Conservation (phyloP, 1,140 invertebrate species). For the Coenobita brevimanus region DNA sequence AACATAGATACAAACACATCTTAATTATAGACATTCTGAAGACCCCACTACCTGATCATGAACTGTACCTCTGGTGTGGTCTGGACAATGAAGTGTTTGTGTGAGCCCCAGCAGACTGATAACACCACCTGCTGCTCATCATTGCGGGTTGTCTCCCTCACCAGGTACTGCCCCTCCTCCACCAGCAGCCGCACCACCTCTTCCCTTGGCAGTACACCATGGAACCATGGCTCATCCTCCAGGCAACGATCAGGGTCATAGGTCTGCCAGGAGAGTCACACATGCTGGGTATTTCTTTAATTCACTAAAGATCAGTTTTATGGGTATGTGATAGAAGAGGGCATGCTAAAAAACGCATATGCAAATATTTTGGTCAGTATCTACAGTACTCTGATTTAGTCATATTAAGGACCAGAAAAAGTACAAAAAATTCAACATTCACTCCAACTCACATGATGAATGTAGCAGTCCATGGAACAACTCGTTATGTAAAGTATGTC, state of each 20-base stretch:
- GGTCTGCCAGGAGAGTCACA: constrained; percentile 46
- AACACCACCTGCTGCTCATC: constrained; percentile 82
- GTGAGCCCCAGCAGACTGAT: constrained; percentile 94
- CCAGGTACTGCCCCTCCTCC: constrained; percentile 94
- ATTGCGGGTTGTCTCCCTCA: constrained; percentile 87
- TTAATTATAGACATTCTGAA: constrained; percentile 77
- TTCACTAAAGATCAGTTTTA: too few relatives aligned
- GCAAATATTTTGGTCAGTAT: too few relatives aligned
- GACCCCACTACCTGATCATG: neutral
- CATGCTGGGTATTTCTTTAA: too few relatives aligned
- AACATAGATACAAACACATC: too few relatives aligned
- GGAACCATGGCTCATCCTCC: constrained; percentile 95
- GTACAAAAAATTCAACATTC: too few relatives aligned
- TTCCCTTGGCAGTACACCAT: constrained; percentile 95
- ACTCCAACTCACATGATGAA: too few relatives aligned
- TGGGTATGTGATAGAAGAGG: too few relatives aligned
- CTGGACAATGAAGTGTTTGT: constrained; percentile 98
- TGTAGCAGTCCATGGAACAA: too few relatives aligned
- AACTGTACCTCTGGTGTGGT: constrained; percentile 86
- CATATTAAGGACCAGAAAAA: too few relatives aligned
- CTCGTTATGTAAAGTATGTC: too few relatives aligned
- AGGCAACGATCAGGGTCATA: constrained; percentile 68
- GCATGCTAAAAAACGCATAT: neutral
- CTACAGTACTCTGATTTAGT: too few relatives aligned
- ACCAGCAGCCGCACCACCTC: constrained; percentile 93